A percentile compares a stretch with the other conserved stretches of the same genome.
Evolutionary conservation across 2,888 invertebrate genomes (phyloP).

Genomic region (Ectemnius lituratus): DNA sequence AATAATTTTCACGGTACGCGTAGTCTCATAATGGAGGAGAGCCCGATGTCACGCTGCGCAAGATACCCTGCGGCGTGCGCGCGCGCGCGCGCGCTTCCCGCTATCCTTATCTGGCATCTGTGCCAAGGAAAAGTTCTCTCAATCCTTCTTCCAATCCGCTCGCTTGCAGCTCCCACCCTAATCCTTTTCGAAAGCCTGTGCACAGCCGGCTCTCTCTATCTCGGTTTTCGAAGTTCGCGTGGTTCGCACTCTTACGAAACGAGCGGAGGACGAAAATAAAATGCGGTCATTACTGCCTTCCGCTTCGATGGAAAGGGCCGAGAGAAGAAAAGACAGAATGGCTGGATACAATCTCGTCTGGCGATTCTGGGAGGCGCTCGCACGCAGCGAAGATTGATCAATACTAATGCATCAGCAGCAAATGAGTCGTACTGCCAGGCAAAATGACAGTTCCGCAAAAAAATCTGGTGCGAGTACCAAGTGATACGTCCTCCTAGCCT

Average conservation of each 20-base stretch:
- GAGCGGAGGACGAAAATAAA: conserved; percentile 27
- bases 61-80: too few species aligned
- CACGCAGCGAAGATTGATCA: conserved; percentile 32
- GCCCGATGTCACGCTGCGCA: conserved; percentile 44
- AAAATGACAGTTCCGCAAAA: background rate
- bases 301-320: conserved; percentile 12
- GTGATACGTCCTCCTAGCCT: background rate
- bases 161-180: conserved; percentile 46
- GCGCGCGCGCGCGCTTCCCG: too few species aligned
- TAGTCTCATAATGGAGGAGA: conserved; percentile 35
- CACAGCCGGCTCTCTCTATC: conserved; percentile 26
- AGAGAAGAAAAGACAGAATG: background rate
- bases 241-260: background rate
- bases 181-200: conserved; percentile 39
- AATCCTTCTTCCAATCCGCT: conserved; percentile 47
- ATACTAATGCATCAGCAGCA: conserved; percentile 22
- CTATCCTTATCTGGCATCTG: conserved; percentile 57
- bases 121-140: conserved; percentile 57
- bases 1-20: conserved; percentile 13
- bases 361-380: conserved; percentile 22
- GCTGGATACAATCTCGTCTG: conserved; percentile 10
- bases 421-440: background rate
- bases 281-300: conserved; percentile 23
- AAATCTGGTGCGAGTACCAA: background rate
- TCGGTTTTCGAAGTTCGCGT: background rate